phyloP scores from a whole-genome alignment of 2,888 invertebrate species.

The Nemotelus nigrinus region DNA sequence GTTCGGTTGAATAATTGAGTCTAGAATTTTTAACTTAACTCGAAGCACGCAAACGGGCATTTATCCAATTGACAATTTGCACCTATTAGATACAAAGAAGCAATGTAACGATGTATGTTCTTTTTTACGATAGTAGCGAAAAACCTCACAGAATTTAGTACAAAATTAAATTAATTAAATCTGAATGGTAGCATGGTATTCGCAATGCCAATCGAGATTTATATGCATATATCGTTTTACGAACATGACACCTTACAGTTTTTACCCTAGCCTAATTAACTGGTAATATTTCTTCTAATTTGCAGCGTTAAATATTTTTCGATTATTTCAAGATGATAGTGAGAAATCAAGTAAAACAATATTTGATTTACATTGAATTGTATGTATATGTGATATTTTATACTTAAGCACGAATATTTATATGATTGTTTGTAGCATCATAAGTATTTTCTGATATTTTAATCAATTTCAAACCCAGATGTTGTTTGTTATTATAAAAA shows the following conservation, averaged over 20 bases:
- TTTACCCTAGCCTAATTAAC: too few species aligned
- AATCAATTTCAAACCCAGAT: background rate
- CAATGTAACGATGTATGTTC: background rate
- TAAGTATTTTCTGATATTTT: background rate
- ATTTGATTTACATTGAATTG: too few species aligned
- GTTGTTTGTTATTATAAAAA: background rate
- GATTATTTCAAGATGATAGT: too few species aligned
- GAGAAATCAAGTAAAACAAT: too few species aligned
- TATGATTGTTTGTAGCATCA: background rate
- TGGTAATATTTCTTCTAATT: too few species aligned
- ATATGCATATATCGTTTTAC: too few species aligned
- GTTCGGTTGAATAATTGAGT: too few species aligned
- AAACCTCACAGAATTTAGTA: conserved; percentile 21
- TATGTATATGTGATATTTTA: conserved; percentile 36
- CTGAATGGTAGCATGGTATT: background rate
- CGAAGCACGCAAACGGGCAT: background rate
- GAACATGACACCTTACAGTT: too few species aligned
- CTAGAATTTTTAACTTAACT: too few species aligned
- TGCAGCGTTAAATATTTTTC: too few species aligned
- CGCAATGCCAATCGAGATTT: too few species aligned
- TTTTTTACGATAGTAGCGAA: background rate
- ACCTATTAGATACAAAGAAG: background rate
- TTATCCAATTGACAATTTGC: background rate
- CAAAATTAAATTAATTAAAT: conserved; percentile 18
- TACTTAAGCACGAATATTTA: conserved; percentile 14